A percentile compares a stretch with the other conserved stretches of the same genome.
phyloP scores from a whole-genome alignment of 2,888 invertebrate species.

The Clusia tigrina region DNA sequence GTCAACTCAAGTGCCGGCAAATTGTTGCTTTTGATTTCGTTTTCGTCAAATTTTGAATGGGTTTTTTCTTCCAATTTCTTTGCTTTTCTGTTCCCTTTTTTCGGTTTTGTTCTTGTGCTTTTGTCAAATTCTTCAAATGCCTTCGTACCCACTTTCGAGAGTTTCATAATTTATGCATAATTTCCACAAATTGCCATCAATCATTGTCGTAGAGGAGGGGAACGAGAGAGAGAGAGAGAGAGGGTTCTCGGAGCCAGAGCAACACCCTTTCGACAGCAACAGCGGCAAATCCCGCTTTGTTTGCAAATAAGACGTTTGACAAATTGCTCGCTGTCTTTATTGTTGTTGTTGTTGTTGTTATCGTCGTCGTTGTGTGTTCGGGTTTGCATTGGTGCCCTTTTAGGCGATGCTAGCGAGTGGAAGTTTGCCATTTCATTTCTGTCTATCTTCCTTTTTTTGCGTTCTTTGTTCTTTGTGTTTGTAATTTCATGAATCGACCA shows the following conservation, averaged over 20 bases:
- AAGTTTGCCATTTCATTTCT: too few species aligned
- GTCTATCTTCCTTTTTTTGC: too few species aligned
- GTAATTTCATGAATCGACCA: too few species aligned
- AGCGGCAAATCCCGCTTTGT: too few species aligned
- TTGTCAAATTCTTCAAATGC: not conserved
- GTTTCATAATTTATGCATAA: not conserved
- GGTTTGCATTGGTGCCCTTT: not conserved
- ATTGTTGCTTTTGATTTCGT: not conserved
- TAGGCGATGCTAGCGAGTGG: too few species aligned
- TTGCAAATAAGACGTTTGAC: not conserved
- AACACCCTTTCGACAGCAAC: constrained; percentile 1
- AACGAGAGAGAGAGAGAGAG: not conserved
- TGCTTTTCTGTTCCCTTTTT: not conserved
- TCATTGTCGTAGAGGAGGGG: not conserved
- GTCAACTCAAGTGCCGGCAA: constrained; percentile 4
- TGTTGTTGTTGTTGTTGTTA: too few species aligned
- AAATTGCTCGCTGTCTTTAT: too few species aligned
- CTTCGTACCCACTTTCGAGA: not conserved
- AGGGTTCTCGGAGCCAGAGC: too few species aligned
- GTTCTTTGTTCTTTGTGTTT: too few species aligned
- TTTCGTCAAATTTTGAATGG: too few species aligned
- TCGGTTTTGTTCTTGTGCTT: not conserved
- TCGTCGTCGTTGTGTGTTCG: constrained; percentile 1
- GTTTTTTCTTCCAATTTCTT: too few species aligned
- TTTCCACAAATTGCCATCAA: constrained; percentile 2